Evolutionary conservation across 1,140 invertebrate species (phyloP).

Genomic region (Macrotrachela quadricornifera): DNA sequence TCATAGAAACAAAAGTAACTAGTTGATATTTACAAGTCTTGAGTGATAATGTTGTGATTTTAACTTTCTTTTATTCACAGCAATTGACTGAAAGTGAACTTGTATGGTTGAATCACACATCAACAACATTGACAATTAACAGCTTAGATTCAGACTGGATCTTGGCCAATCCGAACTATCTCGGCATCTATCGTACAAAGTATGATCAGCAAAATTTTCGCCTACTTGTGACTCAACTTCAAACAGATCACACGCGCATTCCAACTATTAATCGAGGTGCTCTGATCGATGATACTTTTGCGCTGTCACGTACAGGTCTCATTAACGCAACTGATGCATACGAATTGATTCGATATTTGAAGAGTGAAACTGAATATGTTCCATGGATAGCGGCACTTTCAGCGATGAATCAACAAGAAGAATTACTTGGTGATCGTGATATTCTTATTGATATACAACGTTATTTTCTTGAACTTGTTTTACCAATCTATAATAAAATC

Average conservation of each 20-base stretch:
- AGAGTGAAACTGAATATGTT: constrained; percentile 24
- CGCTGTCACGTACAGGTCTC: background rate
- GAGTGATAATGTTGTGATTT: background rate
- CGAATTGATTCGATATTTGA: constrained; percentile 26
- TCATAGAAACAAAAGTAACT: background rate
- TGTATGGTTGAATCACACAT: background rate
- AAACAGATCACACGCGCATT: constrained; percentile 1
- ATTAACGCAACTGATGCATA: constrained; percentile 12
- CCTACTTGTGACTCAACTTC: constrained; percentile 5
- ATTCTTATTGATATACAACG: too few species aligned
- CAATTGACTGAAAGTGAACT: background rate
- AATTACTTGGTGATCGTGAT: too few species aligned
- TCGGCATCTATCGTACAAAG: constrained; percentile 68
- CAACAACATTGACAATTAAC: background rate
- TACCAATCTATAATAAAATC: too few species aligned
- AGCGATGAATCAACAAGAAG: too few species aligned
- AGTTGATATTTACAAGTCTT: background rate
- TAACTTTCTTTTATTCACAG: background rate
- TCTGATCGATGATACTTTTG: constrained; percentile 49
- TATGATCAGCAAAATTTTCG: constrained; percentile 8
- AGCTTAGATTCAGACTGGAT: constrained; percentile 36
- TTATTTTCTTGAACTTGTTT: too few species aligned
- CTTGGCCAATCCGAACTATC: constrained; percentile 62
- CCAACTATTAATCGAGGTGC: constrained; percentile 43
- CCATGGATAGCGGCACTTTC: constrained; percentile 15